Base-by-base conservation (phyloP, 2,888 invertebrate genomes). In the Automeris io region DNA sequence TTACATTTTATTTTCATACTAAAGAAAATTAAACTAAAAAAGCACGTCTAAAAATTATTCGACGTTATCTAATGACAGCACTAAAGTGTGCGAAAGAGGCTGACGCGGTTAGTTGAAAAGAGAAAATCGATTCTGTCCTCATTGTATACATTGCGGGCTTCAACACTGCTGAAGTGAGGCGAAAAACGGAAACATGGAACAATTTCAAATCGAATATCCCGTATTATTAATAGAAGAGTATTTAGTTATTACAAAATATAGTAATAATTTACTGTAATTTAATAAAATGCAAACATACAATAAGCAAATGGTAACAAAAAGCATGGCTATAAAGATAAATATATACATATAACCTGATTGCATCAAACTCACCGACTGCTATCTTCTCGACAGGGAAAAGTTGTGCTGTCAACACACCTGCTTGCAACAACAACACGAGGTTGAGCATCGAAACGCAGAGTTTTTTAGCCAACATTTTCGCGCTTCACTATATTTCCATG, bases 371-470 rank as follows among this genome's bases (percentile, higher is more conserved):
- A 87, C 87, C 87, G 25, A 87, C 78, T 22, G 82, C 80, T 37
- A 87, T 86, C 67, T 86, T 87, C 46, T 87, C 87, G 33, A 77
- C 74, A 9, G 80, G 61, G 50, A 79, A 73, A 41, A 70, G 62
- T 57, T 85, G 86, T 41, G 78, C 75, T 48, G 68, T 57, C 49
- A 72, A 47, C 47, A 67, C 61, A 51, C 66, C 68, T 47, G 68
- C 47, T 41, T 66, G 57, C 37, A 72, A 70, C 54, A 79, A 70
- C 52, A 80, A 75, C 61, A 78, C 61, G 46, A 69, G 65, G 58
- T 68, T 54, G 47, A 46, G 53, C 23, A 68, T 37, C 33, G 62
- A 43, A 41, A 56, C 36, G 40, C 36, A 49, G 19, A 44, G 46
- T 47, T 47, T 61, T 33, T 41, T 39, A 39, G 53, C 48, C 61